Evolutionary conservation across 1,140 invertebrate species (phyloP), one percentile per base, ranked within the genome.

Genomic region (Zaprionus kolodkinae): DNA sequence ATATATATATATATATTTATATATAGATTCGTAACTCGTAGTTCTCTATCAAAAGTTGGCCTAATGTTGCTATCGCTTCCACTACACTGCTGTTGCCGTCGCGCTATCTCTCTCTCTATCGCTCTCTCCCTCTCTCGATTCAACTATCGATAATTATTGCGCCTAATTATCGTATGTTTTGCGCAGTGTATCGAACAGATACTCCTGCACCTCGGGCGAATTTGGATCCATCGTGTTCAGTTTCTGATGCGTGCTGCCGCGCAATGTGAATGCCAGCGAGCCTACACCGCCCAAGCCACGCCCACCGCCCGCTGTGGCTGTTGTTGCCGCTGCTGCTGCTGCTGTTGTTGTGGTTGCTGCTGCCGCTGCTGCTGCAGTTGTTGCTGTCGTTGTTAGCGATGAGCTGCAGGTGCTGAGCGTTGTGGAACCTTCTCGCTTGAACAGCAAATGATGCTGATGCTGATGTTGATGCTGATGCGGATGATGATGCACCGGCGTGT

Each of bases 131-230:
- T 2, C 33, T 7, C 7, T 35, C 7, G 33, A 35, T 27, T 27
- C 25, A 27, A 35, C 33, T 48, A 67, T 33, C 60, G 66, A 43
- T 30, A 13, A 50, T 71, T 35, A 45, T 65, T 63, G 9, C 36
- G 61, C 56, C 75, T 89, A 88, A 60, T 86, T 94, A 93, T 90
- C 87, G 86, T 94, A 95, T 66, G 94, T 94, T 92, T 95, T 95
- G 81, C 94, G 93, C 81, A 94, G 86, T 54, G 92, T 93, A 71
- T 95, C 95, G 93, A 95, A 95, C 76, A 95, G 93, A 78, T 94
- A 94, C 67, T 95, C 95, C 52, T 94, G 94, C 63, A 94, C 94
- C 74, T 95, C 95, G 10, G 94, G 93, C 68, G 92, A 93, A 72
- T 92, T 93, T 30, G 93, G 93, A 71, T 94, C 94, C 85, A 94